A percentile compares a stretch with the other conserved stretches of the same genome.
phyloP scores from a whole-genome alignment of 2,888 invertebrate genomes.

The Stenoptilia bipunctidactyla region DNA sequence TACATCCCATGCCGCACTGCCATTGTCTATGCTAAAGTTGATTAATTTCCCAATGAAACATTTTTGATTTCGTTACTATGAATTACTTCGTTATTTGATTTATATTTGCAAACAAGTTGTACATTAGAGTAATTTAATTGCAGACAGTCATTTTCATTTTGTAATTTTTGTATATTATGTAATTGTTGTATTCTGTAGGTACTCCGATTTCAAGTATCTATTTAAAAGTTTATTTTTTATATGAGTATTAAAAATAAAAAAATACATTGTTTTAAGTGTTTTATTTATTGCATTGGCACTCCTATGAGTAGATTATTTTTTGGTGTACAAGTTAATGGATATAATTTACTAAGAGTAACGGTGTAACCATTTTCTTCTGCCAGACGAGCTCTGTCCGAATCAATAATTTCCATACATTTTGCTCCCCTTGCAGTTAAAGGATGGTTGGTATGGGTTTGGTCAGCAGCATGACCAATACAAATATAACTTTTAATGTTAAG shows the following conservation, averaged over 20 bases:
- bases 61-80: no score
- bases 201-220: no score
- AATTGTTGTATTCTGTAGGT: no score
- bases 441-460: constrained; percentile 88
- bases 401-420: constrained; percentile 89
- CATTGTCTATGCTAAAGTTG: constrained; percentile 67
- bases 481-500: constrained; percentile 76
- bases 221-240: no score
- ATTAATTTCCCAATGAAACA: not conserved
- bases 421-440: constrained; percentile 81
- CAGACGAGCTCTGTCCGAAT: constrained; percentile 84
- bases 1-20: constrained; percentile 83
- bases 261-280: constrained; percentile 10
- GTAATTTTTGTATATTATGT: no score
- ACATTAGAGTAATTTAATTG: no score
- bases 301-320: constrained; percentile 92
- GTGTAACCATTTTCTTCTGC: constrained; percentile 83
- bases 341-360: constrained; percentile 81
- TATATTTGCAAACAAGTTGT: no score
- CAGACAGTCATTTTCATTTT: no score
- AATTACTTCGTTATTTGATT: no score
- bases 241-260: constrained; percentile 15
- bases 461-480: constrained; percentile 89
- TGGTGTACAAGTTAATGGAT: constrained; percentile 88
- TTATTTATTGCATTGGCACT: constrained; percentile 31